A percentile compares a stretch with the other conserved stretches of the same genome.
These are phyloP conservation scores for Pocillopora verrucosa DNA, from an alignment of 64 coral and sea anemone genomes.

Conservation along the genomic window DNA sequence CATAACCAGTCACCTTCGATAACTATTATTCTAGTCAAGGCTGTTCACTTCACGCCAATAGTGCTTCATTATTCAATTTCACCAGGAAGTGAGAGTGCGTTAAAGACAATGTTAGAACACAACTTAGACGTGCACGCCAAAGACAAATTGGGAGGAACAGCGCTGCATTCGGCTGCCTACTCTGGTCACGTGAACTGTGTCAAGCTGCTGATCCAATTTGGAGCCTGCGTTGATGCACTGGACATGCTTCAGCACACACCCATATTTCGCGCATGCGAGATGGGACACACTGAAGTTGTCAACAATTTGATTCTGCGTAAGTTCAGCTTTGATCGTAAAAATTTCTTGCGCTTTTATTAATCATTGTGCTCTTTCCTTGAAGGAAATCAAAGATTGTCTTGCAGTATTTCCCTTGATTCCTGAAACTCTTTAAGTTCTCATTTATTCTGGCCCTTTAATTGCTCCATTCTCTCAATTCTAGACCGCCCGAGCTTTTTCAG, in stretches of 20 bases:
- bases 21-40: background rate
- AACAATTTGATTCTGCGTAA: slow-evolving; percentile 65
- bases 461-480: too few relatives aligned
- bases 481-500: too few relatives aligned
- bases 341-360: too few relatives aligned
- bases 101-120: slow-evolving; percentile 62
- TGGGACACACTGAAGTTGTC: slow-evolving; percentile 82
- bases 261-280: slow-evolving; percentile 90
- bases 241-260: slow-evolving; percentile 88
- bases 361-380: too few relatives aligned
- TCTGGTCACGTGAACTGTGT: slow-evolving; percentile 83
- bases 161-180: slow-evolving; percentile 81
- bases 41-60: background rate
- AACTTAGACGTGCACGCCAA: slow-evolving; percentile 71
- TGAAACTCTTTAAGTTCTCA: too few relatives aligned
- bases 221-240: slow-evolving; percentile 66
- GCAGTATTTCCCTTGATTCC: too few relatives aligned
- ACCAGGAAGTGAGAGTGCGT: slow-evolving; percentile 43
- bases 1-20: background rate
- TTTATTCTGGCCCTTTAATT: too few relatives aligned
- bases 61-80: background rate
- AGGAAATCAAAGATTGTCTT: too few relatives aligned
- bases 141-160: slow-evolving; percentile 83
- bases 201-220: slow-evolving; percentile 56
- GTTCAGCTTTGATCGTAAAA: background rate